These are phyloP conservation scores for Drosophila jambulina DNA, from an alignment of 1,140 invertebrate species.

Conservation along the genomic window DNA sequence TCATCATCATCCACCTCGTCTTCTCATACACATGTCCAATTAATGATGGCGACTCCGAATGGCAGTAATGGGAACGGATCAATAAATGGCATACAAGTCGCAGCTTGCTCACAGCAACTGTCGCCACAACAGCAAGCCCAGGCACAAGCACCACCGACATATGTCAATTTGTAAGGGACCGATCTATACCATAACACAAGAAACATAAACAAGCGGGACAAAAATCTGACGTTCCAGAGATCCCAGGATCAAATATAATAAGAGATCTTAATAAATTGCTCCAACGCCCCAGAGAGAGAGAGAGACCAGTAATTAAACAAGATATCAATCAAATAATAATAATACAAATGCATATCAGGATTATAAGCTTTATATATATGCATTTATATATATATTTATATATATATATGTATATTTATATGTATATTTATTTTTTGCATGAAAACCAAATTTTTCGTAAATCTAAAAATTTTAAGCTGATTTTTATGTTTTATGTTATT, in stretches of 20 bases:
- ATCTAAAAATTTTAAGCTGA: background rate
- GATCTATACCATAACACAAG: constrained; percentile 21
- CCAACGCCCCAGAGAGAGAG: constrained; percentile 18
- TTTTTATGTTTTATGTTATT: background rate
- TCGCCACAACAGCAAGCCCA: constrained; percentile 88
- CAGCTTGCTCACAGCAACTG: constrained; percentile 88
- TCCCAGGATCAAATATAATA: constrained; percentile 30
- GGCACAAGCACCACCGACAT: constrained; percentile 90
- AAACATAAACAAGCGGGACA: background rate
- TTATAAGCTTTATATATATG: background rate
- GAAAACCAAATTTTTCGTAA: background rate
- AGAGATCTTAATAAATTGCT: constrained; percentile 15
- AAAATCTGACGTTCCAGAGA: constrained; percentile 28
- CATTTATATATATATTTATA: background rate
- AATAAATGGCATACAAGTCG: constrained; percentile 84
- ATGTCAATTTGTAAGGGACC: constrained; percentile 92
- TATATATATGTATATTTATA: background rate
- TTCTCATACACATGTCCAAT: constrained; percentile 77
- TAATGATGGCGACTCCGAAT: constrained; percentile 44
- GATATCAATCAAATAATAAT: constrained; percentile 15
- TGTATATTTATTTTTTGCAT: constrained; percentile 13
- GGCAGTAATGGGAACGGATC: constrained; percentile 64
- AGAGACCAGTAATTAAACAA: constrained; percentile 61
- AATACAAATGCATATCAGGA: constrained; percentile 42
- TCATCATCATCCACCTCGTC: constrained; percentile 84